A percentile compares a stretch with the other conserved stretches of the same genome.
Conservation (phyloP, 2,888 invertebrate species). For the Byasa hedistus region DNA sequence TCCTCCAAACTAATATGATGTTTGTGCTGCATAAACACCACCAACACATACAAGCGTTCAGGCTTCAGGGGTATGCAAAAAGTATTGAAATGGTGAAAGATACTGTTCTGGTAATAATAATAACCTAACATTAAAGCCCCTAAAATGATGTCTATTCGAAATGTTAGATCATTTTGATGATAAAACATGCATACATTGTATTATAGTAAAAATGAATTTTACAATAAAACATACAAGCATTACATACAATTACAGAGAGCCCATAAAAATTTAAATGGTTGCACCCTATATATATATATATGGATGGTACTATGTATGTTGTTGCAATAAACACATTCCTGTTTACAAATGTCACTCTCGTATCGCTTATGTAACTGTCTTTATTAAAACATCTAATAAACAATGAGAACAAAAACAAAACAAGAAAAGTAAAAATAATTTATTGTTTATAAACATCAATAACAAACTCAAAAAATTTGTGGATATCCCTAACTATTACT, state of each 20-base stretch:
- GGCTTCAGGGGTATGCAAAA: neutral
- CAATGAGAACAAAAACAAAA: constrained; percentile 49
- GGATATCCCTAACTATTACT: constrained; percentile 56
- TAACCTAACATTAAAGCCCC: neutral
- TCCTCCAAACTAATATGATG: constrained; percentile 35
- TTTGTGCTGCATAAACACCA: constrained; percentile 45
- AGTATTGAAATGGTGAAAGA: neutral
- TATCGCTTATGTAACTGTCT: constrained; percentile 30
- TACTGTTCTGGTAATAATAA: neutral
- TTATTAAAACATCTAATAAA: constrained; percentile 32
- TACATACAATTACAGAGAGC: neutral
- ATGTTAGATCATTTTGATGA: neutral
- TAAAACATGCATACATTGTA: neutral
- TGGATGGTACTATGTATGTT: neutral
- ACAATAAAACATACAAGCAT: neutral
- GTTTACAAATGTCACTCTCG: constrained; percentile 10
- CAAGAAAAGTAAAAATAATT: constrained; percentile 52
- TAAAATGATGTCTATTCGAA: neutral
- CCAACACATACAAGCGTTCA: constrained; percentile 16
- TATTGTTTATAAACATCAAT: constrained; percentile 46
- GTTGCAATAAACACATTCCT: neutral
- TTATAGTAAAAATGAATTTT: neutral
- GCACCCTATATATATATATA: neutral
- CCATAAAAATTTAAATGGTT: neutral
- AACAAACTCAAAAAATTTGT: constrained; percentile 54